Conservation (phyloP, 2,888 invertebrate species). For the Chrysolina haemoptera region DNA sequence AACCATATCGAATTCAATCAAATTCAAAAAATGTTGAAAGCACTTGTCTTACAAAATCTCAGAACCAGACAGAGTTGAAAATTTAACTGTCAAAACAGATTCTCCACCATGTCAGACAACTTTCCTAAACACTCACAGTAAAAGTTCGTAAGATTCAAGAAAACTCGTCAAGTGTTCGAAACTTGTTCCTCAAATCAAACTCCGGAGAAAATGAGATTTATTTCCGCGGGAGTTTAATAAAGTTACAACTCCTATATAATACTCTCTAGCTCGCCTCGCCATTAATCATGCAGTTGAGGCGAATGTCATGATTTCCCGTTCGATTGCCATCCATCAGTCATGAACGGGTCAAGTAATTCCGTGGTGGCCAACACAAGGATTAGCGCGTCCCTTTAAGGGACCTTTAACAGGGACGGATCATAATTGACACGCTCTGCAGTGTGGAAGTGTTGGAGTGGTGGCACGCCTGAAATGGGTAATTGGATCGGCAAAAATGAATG, state of each 20-base stretch:
- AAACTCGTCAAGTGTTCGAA: slow-evolving; percentile 8
- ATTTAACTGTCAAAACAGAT: not conserved
- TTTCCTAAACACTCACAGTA: not conserved
- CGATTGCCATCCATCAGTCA: slow-evolving; percentile 15
- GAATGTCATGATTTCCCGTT: slow-evolving; percentile 10
- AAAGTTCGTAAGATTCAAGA: not conserved
- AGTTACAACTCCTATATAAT: slow-evolving; percentile 9
- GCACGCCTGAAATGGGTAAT: slow-evolving; percentile 18
- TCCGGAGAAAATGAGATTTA: slow-evolving; percentile 15
- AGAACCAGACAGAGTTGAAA: not conserved
- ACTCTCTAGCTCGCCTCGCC: not conserved
- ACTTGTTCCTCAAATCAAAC: not conserved
- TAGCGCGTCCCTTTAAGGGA: slow-evolving; percentile 24
- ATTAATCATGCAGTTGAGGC: slow-evolving; percentile 12
- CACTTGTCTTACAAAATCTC: too few relatives aligned
- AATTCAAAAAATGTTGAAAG: too few relatives aligned
- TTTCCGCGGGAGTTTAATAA: not conserved
- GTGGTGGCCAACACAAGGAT: slow-evolving; percentile 12
- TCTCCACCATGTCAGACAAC: not conserved
- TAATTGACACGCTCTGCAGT: slow-evolving; percentile 12
- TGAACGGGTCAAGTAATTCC: slow-evolving; percentile 25
- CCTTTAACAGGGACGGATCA: slow-evolving; percentile 17
- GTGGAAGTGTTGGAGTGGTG: slow-evolving; percentile 14
- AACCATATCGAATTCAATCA: too few relatives aligned
- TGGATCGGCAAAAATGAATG: slow-evolving; percentile 18